Evolutionary conservation across 1,140 invertebrate genomes (phyloP), one percentile per base, ranked within the genome.

Genomic region (Magallana gigas): DNA sequence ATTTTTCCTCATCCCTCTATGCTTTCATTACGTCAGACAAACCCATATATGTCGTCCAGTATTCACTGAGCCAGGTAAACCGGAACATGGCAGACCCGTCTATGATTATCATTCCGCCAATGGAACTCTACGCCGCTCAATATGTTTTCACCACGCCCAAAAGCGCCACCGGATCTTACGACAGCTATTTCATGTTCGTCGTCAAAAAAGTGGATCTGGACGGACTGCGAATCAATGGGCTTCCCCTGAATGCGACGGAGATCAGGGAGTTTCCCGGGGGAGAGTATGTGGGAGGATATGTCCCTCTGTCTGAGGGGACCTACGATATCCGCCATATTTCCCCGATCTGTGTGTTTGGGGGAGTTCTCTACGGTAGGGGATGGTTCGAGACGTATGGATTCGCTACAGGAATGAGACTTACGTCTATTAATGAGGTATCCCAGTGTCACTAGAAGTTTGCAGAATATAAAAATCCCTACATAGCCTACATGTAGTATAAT

Each of bases 31-130:
- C 14, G 14, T 84, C 90, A 1, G 85, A 87, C 29, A 90, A 90
- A 71, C 86, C 90, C 5, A 85, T 92, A 0, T 36, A 85, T 12
- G 87, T 91, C 56, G 88, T 87, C 9, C 88, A 91, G 48, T 90
- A 91, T 82, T 71, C 88, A 81, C 57, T 88, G 4, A 86, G 84
- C 60, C 83, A 88, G 84, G 48, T 60, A 6, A 83, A 57, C 57
- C 48, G 48, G n/a, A 58, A 83, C 14, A 58, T 58, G 83, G 57
- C 83, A 0, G 85, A 87, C 57, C 85, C 85, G 7, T 57, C 85
- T 4, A 48, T 87, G 18, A 87, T 87, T 14, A 18, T 83, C 8
- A 68, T 87, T 7, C 85, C 85, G 18, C 76, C 85, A 8, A 62
- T 87, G n/a, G 80, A 87, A 48, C 80, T 82, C 12, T 87, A 83